Evolutionary conservation across 2,113 vertebrate species (phyloP), one percentile per base, ranked within the genome.

Genomic region (Malurus elegans): DNA sequence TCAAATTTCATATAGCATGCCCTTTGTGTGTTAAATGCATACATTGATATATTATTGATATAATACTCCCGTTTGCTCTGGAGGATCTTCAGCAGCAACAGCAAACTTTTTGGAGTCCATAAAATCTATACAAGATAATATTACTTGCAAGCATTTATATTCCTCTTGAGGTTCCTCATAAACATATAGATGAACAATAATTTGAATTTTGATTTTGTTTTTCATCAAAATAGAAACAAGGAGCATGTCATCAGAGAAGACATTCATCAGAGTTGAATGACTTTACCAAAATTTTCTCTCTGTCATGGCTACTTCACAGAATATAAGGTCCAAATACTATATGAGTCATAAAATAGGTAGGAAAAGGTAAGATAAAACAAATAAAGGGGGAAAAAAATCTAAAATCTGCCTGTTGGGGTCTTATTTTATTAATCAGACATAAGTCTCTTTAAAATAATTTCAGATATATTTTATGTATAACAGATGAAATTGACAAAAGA

Each of bases 281-380:
- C 21, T 90, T 79, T 42, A 66, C 4, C 15, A 32, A 92, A 44
- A 3, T 25, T 10, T 20, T 69, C 18, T 65, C 56, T 67, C 12
- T 50, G 3, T 73, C 5, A 5, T 56, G 31, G 13, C 23, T 65
- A 42, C 12, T 60, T 34, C 18, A 70, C 36, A 7, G 0, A 71
- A 64, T 17, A 44, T 18, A 82, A 84, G 2, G 7, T 32, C 13
- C 0, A 1, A 58, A 14, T n/a, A 20, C 8, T n/a, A 5, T 15
- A 29, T 12, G 12, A 79, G 3, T 45, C 40, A 48, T 20, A 42
- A 87, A 65, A 80, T 21, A 48, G 1, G 4, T 60, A 67, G 36
- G 8, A 79, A 73, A 54, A 72, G 0, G 3, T 32, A 85, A 71
- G 9, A 40, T 18, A 70, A 51, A 79, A 64, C 1, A 62, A 71